phyloP scores from a whole-genome alignment of 2,113 vertebrate species.

The Tringa solitaria region DNA sequence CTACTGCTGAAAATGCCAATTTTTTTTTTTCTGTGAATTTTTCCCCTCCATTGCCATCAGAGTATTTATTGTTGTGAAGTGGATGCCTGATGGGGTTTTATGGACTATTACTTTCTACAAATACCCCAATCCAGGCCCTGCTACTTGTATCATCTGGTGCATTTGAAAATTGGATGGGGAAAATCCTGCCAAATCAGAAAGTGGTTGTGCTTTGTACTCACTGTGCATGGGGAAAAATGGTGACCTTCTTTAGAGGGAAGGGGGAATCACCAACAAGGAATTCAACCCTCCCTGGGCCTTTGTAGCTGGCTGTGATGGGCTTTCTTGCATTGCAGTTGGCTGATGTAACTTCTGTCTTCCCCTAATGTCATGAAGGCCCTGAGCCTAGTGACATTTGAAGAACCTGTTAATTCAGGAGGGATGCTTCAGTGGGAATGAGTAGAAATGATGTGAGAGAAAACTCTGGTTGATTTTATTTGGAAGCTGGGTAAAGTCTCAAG shows the following conservation, averaged over 20 bases:
- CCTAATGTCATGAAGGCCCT: background rate
- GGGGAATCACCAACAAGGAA: background rate
- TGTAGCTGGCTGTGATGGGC: background rate
- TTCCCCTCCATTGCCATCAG: background rate
- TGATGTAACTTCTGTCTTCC: background rate
- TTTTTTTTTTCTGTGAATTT: background rate
- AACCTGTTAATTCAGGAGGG: background rate
- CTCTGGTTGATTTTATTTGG: background rate
- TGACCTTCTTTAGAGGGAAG: background rate
- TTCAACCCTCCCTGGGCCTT: background rate
- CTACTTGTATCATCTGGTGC: background rate
- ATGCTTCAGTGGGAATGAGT: background rate
- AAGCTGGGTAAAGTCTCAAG: background rate
- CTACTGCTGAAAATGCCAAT: conserved; percentile 29
- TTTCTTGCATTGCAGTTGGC: background rate
- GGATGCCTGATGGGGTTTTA: background rate
- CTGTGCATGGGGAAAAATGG: background rate
- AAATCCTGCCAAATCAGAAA: background rate
- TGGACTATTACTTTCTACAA: background rate
- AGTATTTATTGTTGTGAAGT: conserved; percentile 44
- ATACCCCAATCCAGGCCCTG: background rate
- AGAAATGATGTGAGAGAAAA: background rate
- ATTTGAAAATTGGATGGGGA: background rate
- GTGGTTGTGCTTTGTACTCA: background rate
- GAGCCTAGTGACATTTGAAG: background rate